These are phyloP conservation scores for Elephantulus edwardii DNA, from an alignment of 2,113 vertebrate genomes.

Conservation along the genomic window DNA sequence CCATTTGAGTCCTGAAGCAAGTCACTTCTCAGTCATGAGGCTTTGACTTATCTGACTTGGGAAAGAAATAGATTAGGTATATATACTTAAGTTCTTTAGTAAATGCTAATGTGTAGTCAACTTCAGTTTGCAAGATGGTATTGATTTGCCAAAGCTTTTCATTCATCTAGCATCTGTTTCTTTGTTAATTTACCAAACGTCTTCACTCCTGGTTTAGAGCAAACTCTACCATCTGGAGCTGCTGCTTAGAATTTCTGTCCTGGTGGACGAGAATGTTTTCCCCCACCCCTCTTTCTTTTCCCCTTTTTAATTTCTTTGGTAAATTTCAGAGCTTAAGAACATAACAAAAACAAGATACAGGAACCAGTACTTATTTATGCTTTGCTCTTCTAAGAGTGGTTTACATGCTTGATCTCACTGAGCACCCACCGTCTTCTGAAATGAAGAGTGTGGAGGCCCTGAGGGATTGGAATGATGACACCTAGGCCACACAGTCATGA, in stretches of 20 bases:
- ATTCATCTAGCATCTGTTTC: not conserved
- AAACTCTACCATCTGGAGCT: slow-evolving; percentile 10
- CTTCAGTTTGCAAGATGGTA: not conserved
- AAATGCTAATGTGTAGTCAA: not conserved
- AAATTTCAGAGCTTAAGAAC: not conserved
- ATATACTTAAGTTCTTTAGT: not conserved
- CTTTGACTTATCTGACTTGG: too few species aligned
- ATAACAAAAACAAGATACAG: not conserved
- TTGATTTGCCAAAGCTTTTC: not conserved
- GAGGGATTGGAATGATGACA: not conserved
- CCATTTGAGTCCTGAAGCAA: not conserved
- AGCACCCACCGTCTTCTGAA: not conserved
- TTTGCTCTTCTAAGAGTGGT: not conserved
- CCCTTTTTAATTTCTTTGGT: not conserved
- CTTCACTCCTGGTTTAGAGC: not conserved
- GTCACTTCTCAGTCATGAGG: not conserved
- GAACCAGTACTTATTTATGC: not conserved
- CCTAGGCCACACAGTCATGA: not conserved
- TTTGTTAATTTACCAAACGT: slow-evolving; percentile 27
- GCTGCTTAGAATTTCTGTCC: not conserved
- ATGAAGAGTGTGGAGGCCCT: not conserved
- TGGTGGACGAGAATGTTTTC: not conserved
- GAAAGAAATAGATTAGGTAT: not conserved
- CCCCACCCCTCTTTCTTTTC: not conserved
- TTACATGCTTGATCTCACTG: not conserved